Conservation (phyloP, 2,113 vertebrate genomes). For the Crocuta crocuta region DNA sequence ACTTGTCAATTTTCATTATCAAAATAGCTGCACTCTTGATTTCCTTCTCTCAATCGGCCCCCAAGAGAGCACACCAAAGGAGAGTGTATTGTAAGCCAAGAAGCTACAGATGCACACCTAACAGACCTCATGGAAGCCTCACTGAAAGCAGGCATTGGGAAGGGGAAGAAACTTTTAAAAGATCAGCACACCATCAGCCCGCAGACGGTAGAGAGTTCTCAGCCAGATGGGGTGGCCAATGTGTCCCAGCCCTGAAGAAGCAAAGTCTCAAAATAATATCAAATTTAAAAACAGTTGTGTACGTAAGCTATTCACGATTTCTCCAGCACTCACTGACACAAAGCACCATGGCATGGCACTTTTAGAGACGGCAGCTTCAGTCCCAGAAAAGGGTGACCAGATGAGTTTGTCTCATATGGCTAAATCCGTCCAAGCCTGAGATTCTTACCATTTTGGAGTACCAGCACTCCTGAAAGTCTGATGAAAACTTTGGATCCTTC, state of each 20-base stretch:
- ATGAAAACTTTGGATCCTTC: neutral
- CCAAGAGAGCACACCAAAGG: slow-evolving; percentile 73
- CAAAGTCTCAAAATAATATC: slow-evolving; percentile 76
- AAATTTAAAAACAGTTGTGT: slow-evolving; percentile 71
- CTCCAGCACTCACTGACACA: slow-evolving; percentile 65
- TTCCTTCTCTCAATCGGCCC: slow-evolving; percentile 73
- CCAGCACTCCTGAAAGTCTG: neutral
- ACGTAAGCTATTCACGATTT: slow-evolving; percentile 77
- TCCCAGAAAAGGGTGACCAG: slow-evolving; percentile 56
- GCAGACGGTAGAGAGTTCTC: slow-evolving; percentile 34
- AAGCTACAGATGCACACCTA: slow-evolving; percentile 67
- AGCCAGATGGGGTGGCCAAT: neutral
- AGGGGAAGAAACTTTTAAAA: neutral
- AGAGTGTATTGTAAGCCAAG: slow-evolving; percentile 76
- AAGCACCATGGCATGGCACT: slow-evolving; percentile 81
- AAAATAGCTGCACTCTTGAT: slow-evolving; percentile 84
- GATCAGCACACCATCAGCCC: slow-evolving; percentile 56
- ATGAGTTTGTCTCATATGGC: slow-evolving; percentile 48
- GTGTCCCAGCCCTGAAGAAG: slow-evolving; percentile 55
- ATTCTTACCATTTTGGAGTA: neutral
- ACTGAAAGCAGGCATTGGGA: neutral
- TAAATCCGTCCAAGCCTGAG: neutral
- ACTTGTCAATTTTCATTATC: slow-evolving; percentile 86
- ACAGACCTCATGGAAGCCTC: slow-evolving; percentile 42
- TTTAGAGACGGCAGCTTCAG: slow-evolving; percentile 78